Conservation (phyloP, 2,113 vertebrate species). For the Anhinga anhinga region DNA sequence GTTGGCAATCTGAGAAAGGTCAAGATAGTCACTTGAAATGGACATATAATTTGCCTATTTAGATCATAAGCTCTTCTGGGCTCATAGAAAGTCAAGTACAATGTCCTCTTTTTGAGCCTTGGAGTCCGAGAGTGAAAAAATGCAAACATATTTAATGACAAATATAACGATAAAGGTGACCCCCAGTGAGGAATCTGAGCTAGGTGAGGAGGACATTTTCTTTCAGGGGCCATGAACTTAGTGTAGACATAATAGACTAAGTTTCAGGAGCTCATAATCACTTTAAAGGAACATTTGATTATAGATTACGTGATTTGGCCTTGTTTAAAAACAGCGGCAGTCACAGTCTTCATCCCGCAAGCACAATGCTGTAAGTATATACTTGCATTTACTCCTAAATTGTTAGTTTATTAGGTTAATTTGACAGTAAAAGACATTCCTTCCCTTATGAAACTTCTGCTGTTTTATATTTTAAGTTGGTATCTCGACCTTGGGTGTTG, state of each 20-base stretch:
- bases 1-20: background rate
- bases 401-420: background rate
- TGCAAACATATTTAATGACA: background rate
- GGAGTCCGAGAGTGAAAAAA: background rate
- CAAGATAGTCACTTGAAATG: background rate
- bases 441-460: background rate
- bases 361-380: background rate
- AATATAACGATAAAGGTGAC: background rate
- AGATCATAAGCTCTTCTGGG: background rate
- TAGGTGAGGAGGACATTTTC: background rate
- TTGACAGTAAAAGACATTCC: background rate
- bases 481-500: background rate
- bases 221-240: background rate
- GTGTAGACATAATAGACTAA: background rate
- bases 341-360: background rate
- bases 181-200: background rate
- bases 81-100: background rate
- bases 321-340: background rate
- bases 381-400: background rate
- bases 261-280: background rate
- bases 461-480: background rate
- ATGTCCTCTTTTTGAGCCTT: background rate
- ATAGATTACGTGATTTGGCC: background rate
- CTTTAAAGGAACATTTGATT: background rate
- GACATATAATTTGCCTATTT: slow-evolving; percentile 14